A percentile compares a stretch with the other conserved stretches of the same genome.
Conservation (phyloP, 2,888 invertebrate genomes). For the Philopedon plagiatum region DNA sequence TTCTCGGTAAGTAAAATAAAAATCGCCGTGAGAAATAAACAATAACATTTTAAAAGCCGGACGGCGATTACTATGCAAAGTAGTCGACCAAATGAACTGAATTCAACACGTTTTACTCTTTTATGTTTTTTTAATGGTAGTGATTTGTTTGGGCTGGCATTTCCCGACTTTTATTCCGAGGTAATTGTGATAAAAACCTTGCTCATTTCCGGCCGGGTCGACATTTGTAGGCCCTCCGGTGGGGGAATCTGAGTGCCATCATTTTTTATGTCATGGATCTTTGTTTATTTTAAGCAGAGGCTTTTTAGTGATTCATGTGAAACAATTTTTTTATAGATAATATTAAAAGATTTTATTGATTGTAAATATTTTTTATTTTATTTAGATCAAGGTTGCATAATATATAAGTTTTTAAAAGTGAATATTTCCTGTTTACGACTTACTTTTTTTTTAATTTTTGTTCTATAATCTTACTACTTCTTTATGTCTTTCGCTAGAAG, state of each 20-base stretch:
- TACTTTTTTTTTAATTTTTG: no score
- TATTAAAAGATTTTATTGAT: not conserved
- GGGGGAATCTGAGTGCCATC: conserved; percentile 35
- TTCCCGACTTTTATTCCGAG: conserved; percentile 61
- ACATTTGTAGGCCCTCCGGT: conserved; percentile 39
- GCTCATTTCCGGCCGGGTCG: conserved; percentile 62
- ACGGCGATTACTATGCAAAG: conserved; percentile 50
- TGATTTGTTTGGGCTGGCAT: conserved; percentile 55
- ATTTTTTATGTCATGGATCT: conserved; percentile 39
- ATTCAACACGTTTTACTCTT: conserved; percentile 31
- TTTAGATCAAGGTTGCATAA: no score
- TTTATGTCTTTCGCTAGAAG: no score
- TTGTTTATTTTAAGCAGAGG: conserved; percentile 15
- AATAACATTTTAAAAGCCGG: conserved; percentile 52
- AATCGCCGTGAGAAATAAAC: conserved; percentile 53
- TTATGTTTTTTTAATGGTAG: conserved; percentile 41
- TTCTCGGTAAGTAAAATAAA: conserved; percentile 35
- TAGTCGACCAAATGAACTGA: conserved; percentile 48
- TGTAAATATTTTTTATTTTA: no score
- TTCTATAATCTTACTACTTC: no score
- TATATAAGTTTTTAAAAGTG: no score
- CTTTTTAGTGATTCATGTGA: conserved; percentile 1
- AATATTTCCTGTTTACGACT: no score
- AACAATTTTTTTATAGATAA: not conserved
- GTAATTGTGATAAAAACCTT: conserved; percentile 65